These are phyloP conservation scores for Sylvilagus bachmani DNA, from an alignment of 2,113 vertebrate species.

Conservation along the genomic window DNA sequence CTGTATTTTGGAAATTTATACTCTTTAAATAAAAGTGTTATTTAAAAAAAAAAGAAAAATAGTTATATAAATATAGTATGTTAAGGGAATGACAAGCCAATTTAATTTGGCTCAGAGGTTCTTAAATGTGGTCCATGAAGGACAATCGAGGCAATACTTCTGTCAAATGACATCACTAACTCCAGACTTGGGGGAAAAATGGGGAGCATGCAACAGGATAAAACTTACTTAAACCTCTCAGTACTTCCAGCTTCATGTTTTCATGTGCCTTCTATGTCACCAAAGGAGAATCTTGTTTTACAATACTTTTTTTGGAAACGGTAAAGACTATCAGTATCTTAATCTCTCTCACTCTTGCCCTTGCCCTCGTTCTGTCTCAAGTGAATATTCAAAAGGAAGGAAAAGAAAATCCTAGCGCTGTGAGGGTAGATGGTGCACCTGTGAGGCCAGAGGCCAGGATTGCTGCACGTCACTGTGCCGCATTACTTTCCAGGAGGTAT, in stretches of 20 bases:
- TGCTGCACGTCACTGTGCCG: neutral
- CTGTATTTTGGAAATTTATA: no score
- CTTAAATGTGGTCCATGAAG: neutral
- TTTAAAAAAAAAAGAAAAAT: no score
- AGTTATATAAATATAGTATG: neutral
- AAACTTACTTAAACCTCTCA: neutral
- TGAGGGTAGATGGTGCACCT: neutral
- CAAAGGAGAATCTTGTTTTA: slow-evolving; percentile 26
- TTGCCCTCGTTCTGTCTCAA: neutral
- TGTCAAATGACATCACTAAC: neutral
- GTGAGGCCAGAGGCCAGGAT: neutral
- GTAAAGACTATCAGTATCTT: neutral
- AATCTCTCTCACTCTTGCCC: neutral
- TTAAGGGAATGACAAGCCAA: neutral
- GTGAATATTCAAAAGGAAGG: slow-evolving; percentile 8
- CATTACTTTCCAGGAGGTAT: neutral
- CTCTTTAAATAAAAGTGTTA: no score
- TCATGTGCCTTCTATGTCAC: neutral
- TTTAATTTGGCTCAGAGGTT: slow-evolving; percentile 9
- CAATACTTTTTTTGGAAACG: slow-evolving; percentile 6
- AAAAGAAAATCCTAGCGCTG: neutral
- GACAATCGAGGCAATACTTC: neutral
- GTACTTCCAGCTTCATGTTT: neutral
- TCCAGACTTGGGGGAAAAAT: neutral
- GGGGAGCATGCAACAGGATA: neutral